A percentile compares a stretch with the other conserved stretches of the same genome.
Conservation (phyloP, 2,797 vertebrate genomes). For the Tympanoctomys barrerae region DNA sequence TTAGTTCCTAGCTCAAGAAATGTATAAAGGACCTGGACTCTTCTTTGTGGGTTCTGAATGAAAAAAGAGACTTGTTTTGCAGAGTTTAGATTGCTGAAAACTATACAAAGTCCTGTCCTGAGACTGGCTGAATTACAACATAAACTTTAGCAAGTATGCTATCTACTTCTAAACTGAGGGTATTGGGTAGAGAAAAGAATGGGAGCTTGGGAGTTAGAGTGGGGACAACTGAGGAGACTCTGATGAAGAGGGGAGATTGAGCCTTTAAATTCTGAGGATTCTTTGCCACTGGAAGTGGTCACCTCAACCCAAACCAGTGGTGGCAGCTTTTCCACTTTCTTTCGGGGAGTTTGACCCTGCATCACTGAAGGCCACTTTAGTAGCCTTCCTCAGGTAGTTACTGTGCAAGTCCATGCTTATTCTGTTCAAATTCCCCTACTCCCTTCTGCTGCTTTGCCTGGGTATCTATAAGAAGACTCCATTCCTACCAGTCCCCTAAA, state of each 20-base stretch:
- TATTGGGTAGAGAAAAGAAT: background rate
- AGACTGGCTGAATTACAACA: background rate
- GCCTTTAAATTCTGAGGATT: background rate
- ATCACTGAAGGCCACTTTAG: background rate
- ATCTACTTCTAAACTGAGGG: background rate
- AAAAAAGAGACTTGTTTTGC: background rate
- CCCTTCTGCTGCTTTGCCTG: background rate
- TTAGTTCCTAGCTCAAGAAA: background rate
- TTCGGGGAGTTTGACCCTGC: background rate
- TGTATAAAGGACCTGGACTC: background rate
- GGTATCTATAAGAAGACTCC: background rate
- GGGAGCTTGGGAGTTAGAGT: background rate
- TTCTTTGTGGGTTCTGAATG: background rate
- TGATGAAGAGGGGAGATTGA: background rate
- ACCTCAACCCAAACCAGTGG: background rate
- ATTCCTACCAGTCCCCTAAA: background rate
- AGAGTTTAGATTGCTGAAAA: no score
- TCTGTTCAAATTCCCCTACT: background rate
- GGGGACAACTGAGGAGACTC: background rate
- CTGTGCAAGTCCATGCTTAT: background rate
- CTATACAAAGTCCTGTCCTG: no score
- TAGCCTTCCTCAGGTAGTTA: background rate
- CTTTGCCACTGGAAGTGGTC: background rate
- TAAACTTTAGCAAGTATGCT: background rate
- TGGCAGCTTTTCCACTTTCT: background rate